Base-by-base conservation (phyloP, 2,888 invertebrate species). In the Cephus pygmeus region DNA sequence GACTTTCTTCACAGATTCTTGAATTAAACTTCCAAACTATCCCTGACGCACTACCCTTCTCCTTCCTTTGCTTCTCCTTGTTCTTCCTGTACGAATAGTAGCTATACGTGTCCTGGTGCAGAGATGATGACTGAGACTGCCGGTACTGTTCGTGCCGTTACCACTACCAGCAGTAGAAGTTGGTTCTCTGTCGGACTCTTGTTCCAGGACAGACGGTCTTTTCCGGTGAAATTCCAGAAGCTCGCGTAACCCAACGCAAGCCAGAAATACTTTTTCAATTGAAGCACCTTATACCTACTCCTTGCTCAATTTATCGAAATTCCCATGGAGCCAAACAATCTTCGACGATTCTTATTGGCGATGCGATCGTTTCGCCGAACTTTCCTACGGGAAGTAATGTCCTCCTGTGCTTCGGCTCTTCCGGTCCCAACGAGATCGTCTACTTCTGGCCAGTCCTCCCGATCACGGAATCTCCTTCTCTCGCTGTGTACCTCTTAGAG, bases 291-390 rank as follows among this genome's bases (percentile, higher is more conserved):
- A 79, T 79, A 77, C 79, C 81, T 80, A 79, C 83, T 81, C 79
- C 80, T 81, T 81, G 83, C 85, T 85, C 85, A 83, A 83, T 85
- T 83, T 87, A 84, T 85, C 83, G 85, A 86, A 83, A 85, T 85
- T 83, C 80, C 81, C 68, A 76, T 79, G 81, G 85, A 86, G 83
- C 86, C 85, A 86, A 87, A 88, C 86, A 88, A 88, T 88, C 84
- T 85, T 82, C 82, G 81, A 77, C 81, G 83, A 86, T 86, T 83
- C 84, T 85, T 82, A 86, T 84, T 81, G 83, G 85, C 81, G 85
- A 85, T 83, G 83, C 82, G 85, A 88, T 88, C 85, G 85, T 82
- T 81, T 80, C 79, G 77, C 80, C 80, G 80, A 83, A 85, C 83
- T 82, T 84, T 83, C 9, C 56, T 56, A 56, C 23, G 23, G 23